Evolutionary conservation across 2,113 vertebrate genomes (phyloP).

Genomic region (Takifugu flavidus): DNA sequence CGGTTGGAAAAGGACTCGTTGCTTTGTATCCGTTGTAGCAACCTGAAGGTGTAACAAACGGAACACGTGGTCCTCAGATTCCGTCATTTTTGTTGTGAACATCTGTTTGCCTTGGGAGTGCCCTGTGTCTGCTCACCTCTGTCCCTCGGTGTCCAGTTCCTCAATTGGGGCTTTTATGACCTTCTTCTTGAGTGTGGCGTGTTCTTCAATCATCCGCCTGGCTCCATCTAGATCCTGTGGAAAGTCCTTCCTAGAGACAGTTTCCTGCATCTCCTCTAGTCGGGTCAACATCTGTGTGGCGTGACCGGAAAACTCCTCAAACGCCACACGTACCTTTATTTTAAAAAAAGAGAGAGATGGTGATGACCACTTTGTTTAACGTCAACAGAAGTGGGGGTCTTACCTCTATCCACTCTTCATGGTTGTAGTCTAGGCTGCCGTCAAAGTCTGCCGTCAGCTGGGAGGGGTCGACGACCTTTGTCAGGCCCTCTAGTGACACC

Average conservation of each 20-base stretch:
- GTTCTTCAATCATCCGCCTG: conserved; percentile 94
- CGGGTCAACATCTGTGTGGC: conserved; percentile 93
- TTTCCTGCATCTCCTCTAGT: conserved; percentile 95
- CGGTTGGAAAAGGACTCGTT: conserved; percentile 87
- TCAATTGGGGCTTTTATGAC: conserved; percentile 97
- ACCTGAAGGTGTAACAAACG: conserved; percentile 35
- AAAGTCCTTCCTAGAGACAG: conserved; percentile 91
- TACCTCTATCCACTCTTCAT: conserved; percentile 96
- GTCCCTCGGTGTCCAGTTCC: conserved; percentile 94
- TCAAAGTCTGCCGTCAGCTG: conserved; percentile 97
- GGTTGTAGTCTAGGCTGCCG: conserved; percentile 97
- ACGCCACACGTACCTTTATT: conserved; percentile 86
- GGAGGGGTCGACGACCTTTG: conserved; percentile 97
- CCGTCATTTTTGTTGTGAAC: background rate
- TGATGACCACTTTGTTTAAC: background rate
- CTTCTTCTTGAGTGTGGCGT: conserved; percentile 94
- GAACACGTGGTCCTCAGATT: background rate
- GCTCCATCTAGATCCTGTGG: conserved; percentile 96
- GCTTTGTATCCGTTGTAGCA: conserved; percentile 95
- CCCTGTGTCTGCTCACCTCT: conserved; percentile 64
- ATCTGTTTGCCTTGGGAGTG: background rate
- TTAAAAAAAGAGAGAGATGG: background rate
- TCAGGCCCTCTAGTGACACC: conserved; percentile 98
- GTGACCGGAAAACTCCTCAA: conserved; percentile 96
- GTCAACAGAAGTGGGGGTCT: background rate